phyloP scores from a whole-genome alignment of 2,888 invertebrate genomes.

The Melinopterus prodromus region DNA sequence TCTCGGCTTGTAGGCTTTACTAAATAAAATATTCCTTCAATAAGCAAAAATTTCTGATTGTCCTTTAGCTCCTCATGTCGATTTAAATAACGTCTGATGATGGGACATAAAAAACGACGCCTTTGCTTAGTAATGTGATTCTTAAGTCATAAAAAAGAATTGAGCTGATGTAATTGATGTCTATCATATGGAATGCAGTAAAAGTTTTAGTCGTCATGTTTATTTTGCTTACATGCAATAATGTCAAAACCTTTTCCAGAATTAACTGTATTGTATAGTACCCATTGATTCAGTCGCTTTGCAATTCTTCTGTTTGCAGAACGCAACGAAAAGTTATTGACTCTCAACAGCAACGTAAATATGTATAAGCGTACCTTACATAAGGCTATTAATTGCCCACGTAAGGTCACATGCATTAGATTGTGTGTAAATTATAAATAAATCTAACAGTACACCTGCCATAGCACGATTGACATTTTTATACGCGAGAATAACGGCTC shows the following conservation, averaged over 20 bases:
- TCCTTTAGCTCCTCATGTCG: no score
- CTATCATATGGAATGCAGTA: no score
- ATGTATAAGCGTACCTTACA: constrained; percentile 4
- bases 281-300: not conserved
- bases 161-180: no score
- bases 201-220: no score
- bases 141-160: no score
- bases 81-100: no score
- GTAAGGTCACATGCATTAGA: not conserved
- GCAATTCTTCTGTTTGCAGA: not conserved
- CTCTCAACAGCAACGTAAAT: not conserved
- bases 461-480: not conserved
- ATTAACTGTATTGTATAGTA: not conserved
- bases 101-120: no score
- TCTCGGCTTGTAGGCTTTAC: no score
- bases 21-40: no score
- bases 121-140: no score
- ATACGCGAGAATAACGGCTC: not conserved
- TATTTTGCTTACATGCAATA: not conserved
- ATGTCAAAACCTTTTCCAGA: not conserved
- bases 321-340: not conserved
- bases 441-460: not conserved
- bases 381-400: not conserved
- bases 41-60: no score
- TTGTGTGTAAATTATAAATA: not conserved